Conservation (phyloP, 2,113 vertebrate genomes). For the Hemiscyllium ocellatum region DNA sequence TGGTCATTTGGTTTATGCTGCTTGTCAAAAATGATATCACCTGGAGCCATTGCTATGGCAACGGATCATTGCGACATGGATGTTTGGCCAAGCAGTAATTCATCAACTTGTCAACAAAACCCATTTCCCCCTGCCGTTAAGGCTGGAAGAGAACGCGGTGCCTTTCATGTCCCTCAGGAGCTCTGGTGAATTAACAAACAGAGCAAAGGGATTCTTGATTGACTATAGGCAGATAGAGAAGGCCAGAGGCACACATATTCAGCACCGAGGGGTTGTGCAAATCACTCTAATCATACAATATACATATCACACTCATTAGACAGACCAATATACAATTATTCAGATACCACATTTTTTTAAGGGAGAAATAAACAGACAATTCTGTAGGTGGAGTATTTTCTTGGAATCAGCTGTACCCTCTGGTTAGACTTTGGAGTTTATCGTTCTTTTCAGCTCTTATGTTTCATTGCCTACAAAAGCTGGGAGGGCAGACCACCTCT, state of each 20-base stretch:
- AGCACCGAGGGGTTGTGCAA: neutral
- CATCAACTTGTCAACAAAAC: neutral
- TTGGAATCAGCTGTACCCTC: no score
- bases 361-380: neutral
- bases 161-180: neutral
- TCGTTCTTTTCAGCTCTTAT: neutral
- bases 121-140: neutral
- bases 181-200: neutral
- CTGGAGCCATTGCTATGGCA: conserved; percentile 3
- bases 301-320: neutral
- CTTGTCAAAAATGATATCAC: conserved; percentile 1
- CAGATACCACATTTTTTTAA: neutral
- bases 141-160: neutral
- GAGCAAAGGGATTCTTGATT: neutral
- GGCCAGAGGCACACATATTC: neutral
- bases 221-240: neutral
- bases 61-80: neutral
- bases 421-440: neutral
- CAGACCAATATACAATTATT: neutral
- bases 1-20: neutral
- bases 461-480: neutral
- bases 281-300: neutral
- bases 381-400: neutral
- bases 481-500: no score
- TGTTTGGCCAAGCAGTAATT: conserved; percentile 2